Evolutionary conservation across 2,888 invertebrate genomes (phyloP), one percentile per base, ranked within the genome.

Genomic region (Laspeyria flexula): DNA sequence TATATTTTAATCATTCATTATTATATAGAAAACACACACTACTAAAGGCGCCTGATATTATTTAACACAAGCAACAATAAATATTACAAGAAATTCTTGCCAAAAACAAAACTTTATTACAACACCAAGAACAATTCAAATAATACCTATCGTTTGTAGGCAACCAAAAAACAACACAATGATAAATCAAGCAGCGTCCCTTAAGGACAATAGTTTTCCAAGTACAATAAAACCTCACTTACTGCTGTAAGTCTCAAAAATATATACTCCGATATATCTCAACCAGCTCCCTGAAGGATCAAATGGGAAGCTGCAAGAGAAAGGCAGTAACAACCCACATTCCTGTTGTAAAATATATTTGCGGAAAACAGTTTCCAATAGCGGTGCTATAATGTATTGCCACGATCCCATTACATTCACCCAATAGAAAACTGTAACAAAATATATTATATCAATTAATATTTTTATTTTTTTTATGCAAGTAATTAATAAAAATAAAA

Each of bases 161-260:
- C 29, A 21, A 51, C 40, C 18, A 59, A 57, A 60, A 56, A 64
- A 42, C 43, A 61, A 48, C 31, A 46, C 45, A 51, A 58, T 55
- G 46, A 59, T 65, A 65, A 65, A 60, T 66, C 66, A 65, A 62
- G 62, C 12, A 38, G 25, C 39, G 48, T 65, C 61, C 61, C 61
- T 56, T 37, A 55, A 57, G 65, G 54, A 58, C 58, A 58, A 62
- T 54, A 58, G 50, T 52, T 65, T 46, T 53, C 38, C 34, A 51
- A 57, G 51, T 60, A 57, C 60, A 67, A 62, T 55, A 64, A 55
- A 55, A 39, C 51, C 37, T 38, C 64, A 80, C 83, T 78, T 72
- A 86, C 86, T 75, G 39, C 73, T 69, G 52, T 77, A 83, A 30
- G 46, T 53, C 58, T 86, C 76, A 55, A 83, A 81, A 11, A 69